phyloP scores from a whole-genome alignment of 2,113 vertebrate genomes.

The Dipodomys merriami region DNA sequence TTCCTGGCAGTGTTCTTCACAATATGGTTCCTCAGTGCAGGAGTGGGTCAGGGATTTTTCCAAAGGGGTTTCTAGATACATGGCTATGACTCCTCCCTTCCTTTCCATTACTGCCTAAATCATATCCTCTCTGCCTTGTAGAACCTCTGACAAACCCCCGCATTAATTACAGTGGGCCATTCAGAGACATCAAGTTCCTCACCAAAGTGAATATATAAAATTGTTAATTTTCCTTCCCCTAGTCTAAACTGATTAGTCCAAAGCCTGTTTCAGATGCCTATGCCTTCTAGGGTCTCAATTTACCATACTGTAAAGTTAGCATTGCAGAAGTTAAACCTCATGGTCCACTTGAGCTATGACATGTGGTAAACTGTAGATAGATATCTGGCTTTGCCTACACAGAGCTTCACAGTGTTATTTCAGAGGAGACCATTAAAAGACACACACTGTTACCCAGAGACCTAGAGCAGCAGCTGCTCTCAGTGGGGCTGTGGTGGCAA shows the following conservation, averaged over 20 bases:
- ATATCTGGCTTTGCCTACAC: neutral
- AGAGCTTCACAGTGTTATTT: neutral
- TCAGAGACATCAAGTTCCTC: neutral
- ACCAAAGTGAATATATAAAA: neutral
- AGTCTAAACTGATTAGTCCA: too few species aligned
- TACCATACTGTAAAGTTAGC: neutral
- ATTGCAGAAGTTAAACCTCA: too few species aligned
- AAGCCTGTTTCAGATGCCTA: neutral
- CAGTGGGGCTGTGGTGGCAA: too few species aligned
- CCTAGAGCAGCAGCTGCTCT: fast-evolving
- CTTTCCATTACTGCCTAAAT: too few species aligned
- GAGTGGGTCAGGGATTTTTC: neutral
- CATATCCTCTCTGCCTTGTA: neutral
- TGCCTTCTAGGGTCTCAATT: neutral
- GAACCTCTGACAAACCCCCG: neutral
- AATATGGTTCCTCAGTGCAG: neutral
- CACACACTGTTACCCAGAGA: neutral
- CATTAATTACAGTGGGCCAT: neutral
- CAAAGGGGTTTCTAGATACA: fast-evolving
- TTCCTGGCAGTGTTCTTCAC: neutral
- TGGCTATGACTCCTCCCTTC: too few species aligned
- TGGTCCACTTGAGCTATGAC: too few species aligned
- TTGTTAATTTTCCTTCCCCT: too few species aligned
- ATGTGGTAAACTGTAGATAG: too few species aligned
- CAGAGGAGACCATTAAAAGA: neutral